Evolutionary conservation across 2,888 invertebrate genomes (phyloP).

Genomic region (Capitulum mitella): DNA sequence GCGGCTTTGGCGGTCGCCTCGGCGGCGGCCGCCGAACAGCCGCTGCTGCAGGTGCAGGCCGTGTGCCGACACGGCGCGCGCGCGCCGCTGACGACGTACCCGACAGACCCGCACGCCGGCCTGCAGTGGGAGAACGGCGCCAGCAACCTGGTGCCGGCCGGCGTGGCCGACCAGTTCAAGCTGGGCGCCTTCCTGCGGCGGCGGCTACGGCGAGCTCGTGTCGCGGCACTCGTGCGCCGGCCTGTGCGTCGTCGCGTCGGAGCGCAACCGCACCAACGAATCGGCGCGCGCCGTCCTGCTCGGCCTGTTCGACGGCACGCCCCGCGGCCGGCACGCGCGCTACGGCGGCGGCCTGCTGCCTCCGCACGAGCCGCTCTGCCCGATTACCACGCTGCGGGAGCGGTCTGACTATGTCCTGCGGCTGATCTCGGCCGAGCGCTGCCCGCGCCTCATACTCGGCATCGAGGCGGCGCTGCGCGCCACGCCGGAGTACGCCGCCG

Average conservation of each 20-base stretch:
- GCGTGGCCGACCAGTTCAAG: neutral
- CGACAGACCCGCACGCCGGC: neutral
- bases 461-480: neutral
- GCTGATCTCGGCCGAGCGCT: neutral
- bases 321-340: neutral
- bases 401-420: neutral
- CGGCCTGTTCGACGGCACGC: neutral
- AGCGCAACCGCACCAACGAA: slow-evolving; percentile 1
- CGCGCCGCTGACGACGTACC: neutral
- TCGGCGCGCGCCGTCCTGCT: slow-evolving; percentile 7
- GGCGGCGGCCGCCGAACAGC: neutral
- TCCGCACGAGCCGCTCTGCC: neutral
- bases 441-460: neutral
- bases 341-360: neutral
- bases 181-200: neutral
- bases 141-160: neutral
- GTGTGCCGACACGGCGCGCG: neutral
- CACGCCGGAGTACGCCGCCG: neutral
- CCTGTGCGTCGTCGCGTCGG: neutral
- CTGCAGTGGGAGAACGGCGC: neutral
- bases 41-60: neutral
- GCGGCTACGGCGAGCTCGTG: neutral
- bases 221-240: neutral
- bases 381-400: neutral
- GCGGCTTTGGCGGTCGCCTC: neutral